Conservation (phyloP, 2,888 invertebrate genomes). For the Polymixis lichenea region DNA sequence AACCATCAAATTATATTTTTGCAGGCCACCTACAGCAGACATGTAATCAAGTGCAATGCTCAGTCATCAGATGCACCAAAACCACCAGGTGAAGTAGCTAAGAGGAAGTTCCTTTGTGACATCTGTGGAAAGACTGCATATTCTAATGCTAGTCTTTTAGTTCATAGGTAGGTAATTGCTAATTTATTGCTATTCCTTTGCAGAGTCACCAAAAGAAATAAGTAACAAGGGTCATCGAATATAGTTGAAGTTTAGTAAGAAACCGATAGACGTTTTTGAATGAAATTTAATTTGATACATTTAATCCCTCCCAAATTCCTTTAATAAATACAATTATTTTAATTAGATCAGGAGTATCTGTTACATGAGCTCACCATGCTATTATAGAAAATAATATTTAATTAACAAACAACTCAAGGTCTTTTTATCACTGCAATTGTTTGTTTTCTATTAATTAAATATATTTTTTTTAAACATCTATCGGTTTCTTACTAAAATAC, state of each 20-base stretch:
- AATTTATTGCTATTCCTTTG: neutral
- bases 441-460: too few species aligned
- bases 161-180: constrained; percentile 81
- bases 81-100: constrained; percentile 63
- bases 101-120: constrained; percentile 83
- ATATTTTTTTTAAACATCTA: too few species aligned
- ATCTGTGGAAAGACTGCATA: constrained; percentile 84
- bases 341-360: constrained; percentile 92
- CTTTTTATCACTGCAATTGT: too few species aligned
- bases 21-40: constrained; percentile 80
- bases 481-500: too few species aligned
- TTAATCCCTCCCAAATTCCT: constrained; percentile 93
- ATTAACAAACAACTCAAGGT: too few species aligned
- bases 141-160: constrained; percentile 83
- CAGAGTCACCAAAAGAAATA: too few species aligned
- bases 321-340: constrained; percentile 93
- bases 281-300: too few species aligned
- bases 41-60: constrained; percentile 73
- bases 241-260: too few species aligned
- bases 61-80: constrained; percentile 60
- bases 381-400: constrained; percentile 83
- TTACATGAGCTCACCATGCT: constrained; percentile 85
- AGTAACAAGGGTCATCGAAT: too few species aligned
- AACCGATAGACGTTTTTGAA: too few species aligned
- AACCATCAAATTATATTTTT: constrained; percentile 43